Evolutionary conservation across 2,888 invertebrate genomes (phyloP).

Genomic region (Tupiocoris notatus): DNA sequence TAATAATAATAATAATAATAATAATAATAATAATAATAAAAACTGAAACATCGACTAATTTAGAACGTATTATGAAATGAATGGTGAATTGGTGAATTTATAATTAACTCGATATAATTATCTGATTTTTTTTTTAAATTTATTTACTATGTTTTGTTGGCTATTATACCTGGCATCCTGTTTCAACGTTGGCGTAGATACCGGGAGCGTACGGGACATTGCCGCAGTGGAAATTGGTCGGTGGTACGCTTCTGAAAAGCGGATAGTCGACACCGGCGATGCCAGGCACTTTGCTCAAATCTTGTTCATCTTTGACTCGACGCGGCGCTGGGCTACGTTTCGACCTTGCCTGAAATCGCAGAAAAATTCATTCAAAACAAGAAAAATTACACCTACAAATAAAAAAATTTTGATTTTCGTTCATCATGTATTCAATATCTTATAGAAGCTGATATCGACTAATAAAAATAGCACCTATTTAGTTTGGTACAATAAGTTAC

Average conservation of each 20-base stretch:
- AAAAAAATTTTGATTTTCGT: neutral
- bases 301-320: conserved; percentile 63
- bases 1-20: too few species aligned
- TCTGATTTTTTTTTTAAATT: neutral
- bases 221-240: conserved; percentile 75
- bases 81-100: too few species aligned
- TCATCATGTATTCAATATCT: too few species aligned
- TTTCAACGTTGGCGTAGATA: conserved; percentile 87
- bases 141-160: neutral
- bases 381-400: too few species aligned
- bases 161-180: conserved; percentile 73
- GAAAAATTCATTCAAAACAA: too few species aligned
- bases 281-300: conserved; percentile 78
- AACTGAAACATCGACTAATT: too few species aligned
- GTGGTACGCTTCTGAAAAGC: conserved; percentile 72
- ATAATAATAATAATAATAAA: too few species aligned
- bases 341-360: neutral
- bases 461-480: too few species aligned
- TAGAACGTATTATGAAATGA: too few species aligned
- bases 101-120: neutral
- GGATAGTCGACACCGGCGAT: conserved; percentile 79
- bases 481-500: too few species aligned
- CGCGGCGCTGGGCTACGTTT: neutral
- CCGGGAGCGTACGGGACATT: conserved; percentile 78
- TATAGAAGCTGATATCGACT: too few species aligned